phyloP scores from a whole-genome alignment of 2,113 vertebrate species.

The Centropus unirufus region DNA sequence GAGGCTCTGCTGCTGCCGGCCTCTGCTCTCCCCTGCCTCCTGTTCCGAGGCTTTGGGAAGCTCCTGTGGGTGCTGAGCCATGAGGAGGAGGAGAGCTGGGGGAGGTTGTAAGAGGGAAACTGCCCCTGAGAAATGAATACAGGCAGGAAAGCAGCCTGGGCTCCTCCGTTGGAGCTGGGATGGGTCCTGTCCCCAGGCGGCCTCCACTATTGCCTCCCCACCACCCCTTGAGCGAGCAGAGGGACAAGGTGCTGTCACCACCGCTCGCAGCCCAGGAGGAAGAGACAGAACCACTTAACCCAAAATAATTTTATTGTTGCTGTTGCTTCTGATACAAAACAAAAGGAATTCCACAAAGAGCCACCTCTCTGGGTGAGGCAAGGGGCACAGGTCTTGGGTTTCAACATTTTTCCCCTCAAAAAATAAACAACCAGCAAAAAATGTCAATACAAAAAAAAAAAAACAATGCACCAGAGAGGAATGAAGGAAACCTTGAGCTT shows the following conservation, averaged over 20 bases:
- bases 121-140: neutral
- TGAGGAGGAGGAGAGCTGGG: neutral
- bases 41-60: neutral
- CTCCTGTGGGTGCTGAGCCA: neutral
- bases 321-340: slow-evolving; percentile 80
- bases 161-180: neutral
- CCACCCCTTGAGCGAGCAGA: fast-evolving
- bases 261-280: fast-evolving
- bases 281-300: slow-evolving; percentile 75
- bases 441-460: slow-evolving; percentile 8
- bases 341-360: slow-evolving; percentile 62
- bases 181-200: fast-evolving
- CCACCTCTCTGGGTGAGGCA: neutral
- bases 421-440: slow-evolving; percentile 39
- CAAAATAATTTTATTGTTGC: slow-evolving; percentile 94
- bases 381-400: slow-evolving; percentile 37
- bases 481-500: slow-evolving; percentile 31
- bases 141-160: neutral
- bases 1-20: fast-evolving
- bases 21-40: neutral
- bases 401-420: neutral
- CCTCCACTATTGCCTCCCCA: fast-evolving
- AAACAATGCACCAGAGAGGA: slow-evolving; percentile 42
- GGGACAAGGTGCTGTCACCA: fast-evolving
- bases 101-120: too few species aligned